These are phyloP conservation scores for Melanotaenia duboulayi DNA, from an alignment of 2,113 vertebrate genomes.

Conservation along the genomic window DNA sequence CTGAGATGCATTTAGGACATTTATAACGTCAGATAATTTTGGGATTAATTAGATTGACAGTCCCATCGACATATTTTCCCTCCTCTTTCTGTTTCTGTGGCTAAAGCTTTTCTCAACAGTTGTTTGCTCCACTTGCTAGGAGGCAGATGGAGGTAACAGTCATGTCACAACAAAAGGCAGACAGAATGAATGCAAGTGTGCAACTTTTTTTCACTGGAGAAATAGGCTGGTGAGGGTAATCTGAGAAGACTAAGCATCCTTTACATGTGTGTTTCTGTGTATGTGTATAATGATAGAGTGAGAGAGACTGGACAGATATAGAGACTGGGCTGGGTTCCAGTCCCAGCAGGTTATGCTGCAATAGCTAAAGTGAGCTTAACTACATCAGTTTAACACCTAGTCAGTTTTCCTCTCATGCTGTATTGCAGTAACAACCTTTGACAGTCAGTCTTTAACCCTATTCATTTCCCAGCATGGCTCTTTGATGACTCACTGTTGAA, in stretches of 20 bases:
- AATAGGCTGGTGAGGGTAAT: constrained; percentile 17
- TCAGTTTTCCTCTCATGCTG: constrained; percentile 2
- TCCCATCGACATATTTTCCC: constrained; percentile 3
- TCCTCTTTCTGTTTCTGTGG: constrained; percentile 8
- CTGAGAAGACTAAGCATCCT: constrained; percentile 11
- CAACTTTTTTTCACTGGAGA: neutral
- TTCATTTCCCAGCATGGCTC: constrained; percentile 18
- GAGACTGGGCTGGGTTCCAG: neutral
- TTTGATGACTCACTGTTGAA: constrained; percentile 24
- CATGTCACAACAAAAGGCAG: constrained; percentile 20
- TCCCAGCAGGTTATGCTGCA: neutral
- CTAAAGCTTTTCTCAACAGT: constrained; percentile 21
- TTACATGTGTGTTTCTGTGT: neutral
- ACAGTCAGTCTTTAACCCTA: constrained; percentile 21
- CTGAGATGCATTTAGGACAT: too few relatives aligned
- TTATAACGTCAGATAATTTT: neutral
- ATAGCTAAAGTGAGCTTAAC: constrained; percentile 8
- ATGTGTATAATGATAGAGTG: neutral
- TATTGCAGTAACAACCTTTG: constrained; percentile 24
- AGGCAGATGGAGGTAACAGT: constrained; percentile 51
- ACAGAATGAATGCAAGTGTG: neutral
- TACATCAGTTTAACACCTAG: constrained; percentile 1
- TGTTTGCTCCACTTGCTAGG: constrained; percentile 50
- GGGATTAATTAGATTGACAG: neutral
- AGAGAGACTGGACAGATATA: neutral